Conservation (phyloP, 2,888 invertebrate genomes). For the Lochmaea capreae region DNA sequence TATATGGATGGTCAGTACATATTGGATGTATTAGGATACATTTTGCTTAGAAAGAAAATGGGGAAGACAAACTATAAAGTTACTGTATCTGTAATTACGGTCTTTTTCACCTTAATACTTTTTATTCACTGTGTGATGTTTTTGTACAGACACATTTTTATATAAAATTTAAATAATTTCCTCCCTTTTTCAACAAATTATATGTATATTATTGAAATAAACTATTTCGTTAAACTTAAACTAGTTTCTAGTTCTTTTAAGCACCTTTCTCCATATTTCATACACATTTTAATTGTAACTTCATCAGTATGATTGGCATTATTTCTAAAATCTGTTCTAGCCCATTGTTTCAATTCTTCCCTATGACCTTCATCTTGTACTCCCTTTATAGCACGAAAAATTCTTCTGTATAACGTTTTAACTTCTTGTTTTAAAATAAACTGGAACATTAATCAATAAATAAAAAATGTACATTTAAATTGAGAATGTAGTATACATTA, state of each 20-base stretch:
- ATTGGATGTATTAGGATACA: slow-evolving; percentile 72
- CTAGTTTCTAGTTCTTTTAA: slow-evolving; percentile 76
- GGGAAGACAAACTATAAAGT: slow-evolving; percentile 65
- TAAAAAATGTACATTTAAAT: not conserved
- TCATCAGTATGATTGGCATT: slow-evolving; percentile 81
- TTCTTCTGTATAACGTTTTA: slow-evolving; percentile 78
- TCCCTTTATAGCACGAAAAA: slow-evolving; percentile 75
- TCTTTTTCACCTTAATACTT: slow-evolving; percentile 77
- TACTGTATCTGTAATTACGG: slow-evolving; percentile 73
- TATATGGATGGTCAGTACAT: slow-evolving; percentile 95
- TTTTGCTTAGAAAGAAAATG: slow-evolving; percentile 50
- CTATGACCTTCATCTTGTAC: slow-evolving; percentile 75
- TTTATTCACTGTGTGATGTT: slow-evolving; percentile 44
- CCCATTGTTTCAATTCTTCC: slow-evolving; percentile 78
- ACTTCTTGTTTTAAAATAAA: slow-evolving; percentile 85
- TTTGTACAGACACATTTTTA: slow-evolving; percentile 27
- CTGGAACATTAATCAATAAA: slow-evolving; percentile 67
- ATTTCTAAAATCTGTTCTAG: slow-evolving; percentile 77
- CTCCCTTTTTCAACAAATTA: too few species aligned
- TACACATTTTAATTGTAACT: slow-evolving; percentile 76
- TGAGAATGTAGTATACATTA: not conserved
- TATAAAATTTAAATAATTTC: slow-evolving; percentile 13
- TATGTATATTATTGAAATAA: slow-evolving; percentile 39
- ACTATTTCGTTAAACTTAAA: slow-evolving; percentile 71
- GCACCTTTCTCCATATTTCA: slow-evolving; percentile 78